Evolutionary conservation across 1,140 invertebrate species (phyloP), one percentile per base, ranked within the genome.

Genomic region (Drosophila truncata): DNA sequence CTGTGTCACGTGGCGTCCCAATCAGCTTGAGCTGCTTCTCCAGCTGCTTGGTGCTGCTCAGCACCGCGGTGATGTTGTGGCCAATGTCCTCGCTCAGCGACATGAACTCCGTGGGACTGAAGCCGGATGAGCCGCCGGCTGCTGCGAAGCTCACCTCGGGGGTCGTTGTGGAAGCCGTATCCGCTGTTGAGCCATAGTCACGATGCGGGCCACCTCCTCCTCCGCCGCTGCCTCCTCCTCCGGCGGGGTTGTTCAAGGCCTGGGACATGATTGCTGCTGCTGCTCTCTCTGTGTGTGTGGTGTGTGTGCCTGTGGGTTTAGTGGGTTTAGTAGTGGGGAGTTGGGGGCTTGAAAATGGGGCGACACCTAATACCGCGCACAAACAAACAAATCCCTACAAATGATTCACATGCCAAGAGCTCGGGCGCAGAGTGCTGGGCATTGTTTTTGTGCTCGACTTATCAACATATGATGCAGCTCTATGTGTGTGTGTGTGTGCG

Each of bases 41-140:
- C 71, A 98, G 93, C 8, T 94, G 94, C 78, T 95, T 94, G 88
- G 95, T 95, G 76, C 95, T 96, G 46, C 94, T 94, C 83, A 96
- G 96, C 47, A 97, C 96, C 1, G 95, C 95, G 82, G 95, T 96
- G 66, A 97, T 95, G 92, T 97, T 97, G 54, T 96, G 95, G 2
- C 95, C 96, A 65, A 97, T 96, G 85, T 95, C 95, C 92, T 96
- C 96, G 84, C 95, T 96, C 37, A 96, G 92, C 72, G 95, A 96
- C 90, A 96, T 96, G 54, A 96, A 94, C 93, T 96, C 96, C 31
- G 95, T 95, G 14, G 95, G 95, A 82, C 95, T 96, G 85, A 96
- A 96, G 47, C 95, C 95, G 14, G 94, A 94, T n/a, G 80, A 87
- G 13, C 83, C 80, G 18, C 80, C 81, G 13, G 80, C 71, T 0